Percentiles rank a stretch among this genome's conserved stretches.
Evolutionary conservation across 2,888 invertebrate species (phyloP).

Genomic region (Pseudococcus jackbeardsleyi): DNA sequence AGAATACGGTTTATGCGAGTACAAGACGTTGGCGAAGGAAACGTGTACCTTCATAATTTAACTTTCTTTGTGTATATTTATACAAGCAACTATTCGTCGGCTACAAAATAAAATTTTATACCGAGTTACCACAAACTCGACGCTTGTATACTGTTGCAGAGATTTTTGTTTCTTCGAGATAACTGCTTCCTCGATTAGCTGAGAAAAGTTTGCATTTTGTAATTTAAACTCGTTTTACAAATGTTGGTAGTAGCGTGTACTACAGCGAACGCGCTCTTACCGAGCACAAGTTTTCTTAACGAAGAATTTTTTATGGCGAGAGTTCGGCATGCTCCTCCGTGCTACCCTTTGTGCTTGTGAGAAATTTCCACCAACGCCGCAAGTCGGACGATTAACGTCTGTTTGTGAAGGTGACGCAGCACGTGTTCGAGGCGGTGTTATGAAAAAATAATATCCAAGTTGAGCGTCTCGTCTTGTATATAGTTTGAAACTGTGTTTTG

Average conservation of each 20-base stretch:
- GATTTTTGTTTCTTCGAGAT: conserved; percentile 26
- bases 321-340: background rate
- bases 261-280: background rate
- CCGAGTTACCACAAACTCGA: conserved; percentile 2
- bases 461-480: background rate
- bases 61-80: background rate
- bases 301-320: background rate
- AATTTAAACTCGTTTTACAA: conserved; percentile 23
- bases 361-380: background rate
- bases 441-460: background rate
- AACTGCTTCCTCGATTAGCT: conserved; percentile 23
- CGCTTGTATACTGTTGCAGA: background rate
- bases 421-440: background rate
- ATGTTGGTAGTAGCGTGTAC: background rate
- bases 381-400: background rate
- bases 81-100: background rate
- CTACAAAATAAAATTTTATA: conserved; percentile 16
- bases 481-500: background rate
- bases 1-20: background rate
- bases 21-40: background rate
- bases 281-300: conserved; percentile 6
- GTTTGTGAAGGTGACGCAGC: background rate
- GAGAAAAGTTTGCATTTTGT: conserved; percentile 37
- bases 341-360: background rate
- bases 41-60: background rate